Percentiles rank a stretch among this genome's conserved stretches.
phyloP scores from a whole-genome alignment of 2,113 vertebrate genomes.

The Pimephales promelas region DNA sequence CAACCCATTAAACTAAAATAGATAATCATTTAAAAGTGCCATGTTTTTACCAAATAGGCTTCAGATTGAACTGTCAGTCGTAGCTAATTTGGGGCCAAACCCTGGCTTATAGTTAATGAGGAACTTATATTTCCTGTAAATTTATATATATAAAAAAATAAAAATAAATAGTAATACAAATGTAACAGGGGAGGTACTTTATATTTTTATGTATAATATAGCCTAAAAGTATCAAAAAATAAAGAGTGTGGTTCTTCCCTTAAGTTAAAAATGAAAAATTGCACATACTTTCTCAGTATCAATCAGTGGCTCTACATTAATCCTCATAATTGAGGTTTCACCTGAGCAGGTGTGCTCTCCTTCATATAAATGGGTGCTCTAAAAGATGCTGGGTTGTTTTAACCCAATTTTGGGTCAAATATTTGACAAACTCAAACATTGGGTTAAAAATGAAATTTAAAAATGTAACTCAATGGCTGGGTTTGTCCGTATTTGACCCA shows the following conservation, averaged over 20 bases:
- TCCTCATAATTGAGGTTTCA: constrained; percentile 19
- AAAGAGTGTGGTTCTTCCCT: neutral
- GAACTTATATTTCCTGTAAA: no score
- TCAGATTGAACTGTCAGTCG: neutral
- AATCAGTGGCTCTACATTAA: neutral
- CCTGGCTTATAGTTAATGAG: neutral
- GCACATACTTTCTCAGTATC: neutral
- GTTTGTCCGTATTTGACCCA: no score
- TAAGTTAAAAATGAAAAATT: neutral
- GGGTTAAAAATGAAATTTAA: no score
- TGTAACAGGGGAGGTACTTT: neutral
- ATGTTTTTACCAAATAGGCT: neutral
- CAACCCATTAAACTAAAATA: neutral
- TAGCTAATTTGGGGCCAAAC: neutral
- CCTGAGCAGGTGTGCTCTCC: constrained; percentile 21
- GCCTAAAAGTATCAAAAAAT: no score
- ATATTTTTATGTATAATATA: neutral
- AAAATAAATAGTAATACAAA: neutral
- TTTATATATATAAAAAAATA: no score
- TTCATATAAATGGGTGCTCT: constrained; percentile 44
- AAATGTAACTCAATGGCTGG: no score
- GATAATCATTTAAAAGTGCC: neutral
- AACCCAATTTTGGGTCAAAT: no score
- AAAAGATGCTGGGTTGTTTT: no score
- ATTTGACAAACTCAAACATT: no score